Base-by-base conservation (phyloP, 2,888 invertebrate genomes). In the Ypsolopha sequella region DNA sequence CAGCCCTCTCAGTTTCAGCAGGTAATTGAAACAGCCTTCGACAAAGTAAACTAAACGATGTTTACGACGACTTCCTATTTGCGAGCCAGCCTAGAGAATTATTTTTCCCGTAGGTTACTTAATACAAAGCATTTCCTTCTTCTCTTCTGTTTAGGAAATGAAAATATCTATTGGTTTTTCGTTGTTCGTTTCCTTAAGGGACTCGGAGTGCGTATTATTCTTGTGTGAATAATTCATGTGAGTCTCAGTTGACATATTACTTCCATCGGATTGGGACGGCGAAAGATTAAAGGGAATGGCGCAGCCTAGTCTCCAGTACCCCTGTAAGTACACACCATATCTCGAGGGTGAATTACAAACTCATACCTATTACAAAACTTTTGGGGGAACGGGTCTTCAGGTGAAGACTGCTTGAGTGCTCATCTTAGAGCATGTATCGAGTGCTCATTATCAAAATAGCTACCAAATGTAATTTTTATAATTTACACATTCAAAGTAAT, bases 161-260 rank as follows among this genome's bases (percentile, higher is more conserved):
- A 47, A 50, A 39, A 41, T 50, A 50, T 50, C 50, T 44, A 61
- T 64, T 66, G 59, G 64, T 64, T 63, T 63, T 62, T 59, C 59
- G 57, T 57, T 60, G 59, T 61, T 64, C 60, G 60, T 64, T 70
- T 70, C 70, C 68, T 74, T 60, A 60, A 66, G 64, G 66, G 51
- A 64, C 66, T 65, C 65, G 33, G 48, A 49, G 48, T 48, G 46
- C 39, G 52, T 39, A 52, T 50, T 52, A 45, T 63, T 61, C 55
- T 56, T 60, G 61, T 63, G 66, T 78, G 70, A 77, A 78, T 80
- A 73, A 79, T 80, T 77, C 71, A 80, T 74, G 67, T 64, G 60
- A 64, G 67, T 61, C 60, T 64, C 59, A 60, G 67, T 67, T 72
- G 70, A 76, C 74, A 69, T 71, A 70, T 72, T 70, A 68, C 69